Conservation (phyloP, 2,888 invertebrate species). For the Carabus problematicus region DNA sequence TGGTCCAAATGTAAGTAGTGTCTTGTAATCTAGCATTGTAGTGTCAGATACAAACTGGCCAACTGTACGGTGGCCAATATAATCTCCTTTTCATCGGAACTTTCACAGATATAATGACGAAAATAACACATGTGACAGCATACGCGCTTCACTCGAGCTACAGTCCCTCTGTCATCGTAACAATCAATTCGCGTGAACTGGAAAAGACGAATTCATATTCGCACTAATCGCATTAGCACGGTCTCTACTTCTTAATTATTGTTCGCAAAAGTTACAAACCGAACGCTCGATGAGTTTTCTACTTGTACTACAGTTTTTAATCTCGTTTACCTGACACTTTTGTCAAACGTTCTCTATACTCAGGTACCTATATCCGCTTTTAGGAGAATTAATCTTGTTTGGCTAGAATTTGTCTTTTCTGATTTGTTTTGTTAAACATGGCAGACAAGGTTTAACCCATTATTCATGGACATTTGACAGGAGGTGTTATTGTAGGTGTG, state of each 20-base stretch:
- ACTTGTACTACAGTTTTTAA: slow-evolving; percentile 15
- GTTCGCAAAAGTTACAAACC: not conserved
- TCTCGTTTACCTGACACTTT: slow-evolving; percentile 33
- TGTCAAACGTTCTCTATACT: too few relatives aligned
- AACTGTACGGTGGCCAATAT: slow-evolving; percentile 53
- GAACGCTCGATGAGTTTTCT: not conserved
- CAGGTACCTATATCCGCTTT: slow-evolving; percentile 8
- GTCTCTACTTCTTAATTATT: slow-evolving; percentile 41
- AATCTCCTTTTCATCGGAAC: slow-evolving; percentile 59
- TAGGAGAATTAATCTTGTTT: slow-evolving; percentile 38
- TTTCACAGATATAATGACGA: slow-evolving; percentile 58
- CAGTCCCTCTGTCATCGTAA: slow-evolving; percentile 59
- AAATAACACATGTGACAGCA: slow-evolving; percentile 60
- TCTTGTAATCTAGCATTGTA: not conserved
- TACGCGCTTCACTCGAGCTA: slow-evolving; percentile 56
- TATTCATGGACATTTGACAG: slow-evolving; percentile 34
- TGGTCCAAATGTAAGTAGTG: slow-evolving; percentile 45
- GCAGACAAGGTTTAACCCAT: slow-evolving; percentile 37
- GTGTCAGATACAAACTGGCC: slow-evolving; percentile 43
- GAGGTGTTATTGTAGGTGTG: slow-evolving; percentile 22
- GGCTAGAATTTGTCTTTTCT: slow-evolving; percentile 34
- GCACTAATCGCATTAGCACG: slow-evolving; percentile 56
- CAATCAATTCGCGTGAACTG: slow-evolving; percentile 55
- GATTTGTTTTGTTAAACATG: slow-evolving; percentile 42
- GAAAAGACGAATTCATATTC: slow-evolving; percentile 54